Evolutionary conservation across 2,888 invertebrate species (phyloP), one percentile per base, ranked within the genome.

Genomic region (Pyralis farinalis): DNA sequence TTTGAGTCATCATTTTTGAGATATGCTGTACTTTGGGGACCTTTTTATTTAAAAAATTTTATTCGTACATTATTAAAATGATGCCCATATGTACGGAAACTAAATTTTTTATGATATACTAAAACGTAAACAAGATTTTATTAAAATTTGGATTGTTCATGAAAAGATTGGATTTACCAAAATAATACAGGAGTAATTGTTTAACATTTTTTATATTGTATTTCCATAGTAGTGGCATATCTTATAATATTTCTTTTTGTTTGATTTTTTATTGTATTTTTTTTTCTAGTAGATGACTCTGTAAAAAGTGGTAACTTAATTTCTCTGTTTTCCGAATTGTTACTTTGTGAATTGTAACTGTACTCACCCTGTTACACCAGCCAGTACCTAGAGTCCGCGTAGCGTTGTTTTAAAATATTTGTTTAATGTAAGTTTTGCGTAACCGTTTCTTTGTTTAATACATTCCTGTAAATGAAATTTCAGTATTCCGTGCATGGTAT

Each of bases 301-400:
- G 67, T 74, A 58, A 75, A 81, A 85, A 84, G 85, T 86, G 85
- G 85, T 86, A 84, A 75, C 67, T 63, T 86, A 86, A 85, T 84
- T 84, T 86, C 85, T 86, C 85, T 73, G 57, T 71, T 71, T 67
- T 67, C 56, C 63, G 58, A 64, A 60, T 54, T 33, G 51, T 49
- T 51, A 53, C 48, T 46, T 52, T 43, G 29, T 45, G 44, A 37
- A 36, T 38, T 47, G 43, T 40, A 34, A n/a, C n/a, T n/a, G n/a
- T n/a, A n/a, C n/a, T n/a, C 51, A 35, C 31, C 22, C 38, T 27
- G 27, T 37, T n/a, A 31, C 44, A 37, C 47, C 46, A 43, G 40
- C 39, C 41, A 41, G 43, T 55, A n/a, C n/a, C n/a, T n/a, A 40
- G 44, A 37, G 34, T 43, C 47, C 54, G 60, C 53, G 47, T 55